Conservation (phyloP, 2,797 vertebrate genomes). For the Enoplosus armatus region DNA sequence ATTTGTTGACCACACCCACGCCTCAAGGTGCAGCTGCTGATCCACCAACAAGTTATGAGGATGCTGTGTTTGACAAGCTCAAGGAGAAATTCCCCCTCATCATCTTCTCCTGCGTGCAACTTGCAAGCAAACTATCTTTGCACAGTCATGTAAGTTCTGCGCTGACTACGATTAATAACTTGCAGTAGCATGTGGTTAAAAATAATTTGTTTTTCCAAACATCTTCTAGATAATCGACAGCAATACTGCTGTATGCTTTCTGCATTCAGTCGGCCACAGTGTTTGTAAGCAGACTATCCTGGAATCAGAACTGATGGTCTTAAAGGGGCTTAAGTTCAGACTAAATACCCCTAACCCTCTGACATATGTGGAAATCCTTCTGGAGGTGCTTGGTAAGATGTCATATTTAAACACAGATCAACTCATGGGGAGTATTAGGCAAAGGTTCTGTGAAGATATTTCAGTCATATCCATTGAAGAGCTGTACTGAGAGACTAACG, state of each 20-base stretch:
- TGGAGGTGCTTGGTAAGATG: conserved; percentile 93
- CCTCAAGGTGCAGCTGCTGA: conserved; percentile 26
- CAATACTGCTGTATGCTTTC: conserved; percentile 85
- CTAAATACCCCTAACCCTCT: conserved; percentile 89
- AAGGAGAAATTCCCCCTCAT: conserved; percentile 84
- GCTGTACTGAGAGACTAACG: not conserved
- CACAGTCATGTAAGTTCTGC: conserved; percentile 86
- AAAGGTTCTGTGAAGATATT: not conserved
- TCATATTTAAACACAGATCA: not conserved
- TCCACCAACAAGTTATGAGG: conserved; percentile 66
- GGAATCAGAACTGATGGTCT: conserved; percentile 90
- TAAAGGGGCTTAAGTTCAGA: conserved; percentile 90
- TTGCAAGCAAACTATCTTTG: conserved; percentile 94
- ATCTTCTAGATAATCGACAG: conserved; percentile 87
- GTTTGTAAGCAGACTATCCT: conserved; percentile 89
- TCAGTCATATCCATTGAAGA: not conserved
- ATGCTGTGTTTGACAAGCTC: conserved; percentile 80
- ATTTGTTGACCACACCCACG: conserved; percentile 66
- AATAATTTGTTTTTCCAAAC: not conserved
- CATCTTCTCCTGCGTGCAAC: conserved; percentile 91
- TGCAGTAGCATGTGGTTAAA: not conserved
- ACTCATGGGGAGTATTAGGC: not conserved
- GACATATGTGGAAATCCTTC: conserved; percentile 90
- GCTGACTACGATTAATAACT: not conserved
- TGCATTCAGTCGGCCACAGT: conserved; percentile 84